Base-by-base conservation (phyloP, 2,113 vertebrate species). In the Esox niger region DNA sequence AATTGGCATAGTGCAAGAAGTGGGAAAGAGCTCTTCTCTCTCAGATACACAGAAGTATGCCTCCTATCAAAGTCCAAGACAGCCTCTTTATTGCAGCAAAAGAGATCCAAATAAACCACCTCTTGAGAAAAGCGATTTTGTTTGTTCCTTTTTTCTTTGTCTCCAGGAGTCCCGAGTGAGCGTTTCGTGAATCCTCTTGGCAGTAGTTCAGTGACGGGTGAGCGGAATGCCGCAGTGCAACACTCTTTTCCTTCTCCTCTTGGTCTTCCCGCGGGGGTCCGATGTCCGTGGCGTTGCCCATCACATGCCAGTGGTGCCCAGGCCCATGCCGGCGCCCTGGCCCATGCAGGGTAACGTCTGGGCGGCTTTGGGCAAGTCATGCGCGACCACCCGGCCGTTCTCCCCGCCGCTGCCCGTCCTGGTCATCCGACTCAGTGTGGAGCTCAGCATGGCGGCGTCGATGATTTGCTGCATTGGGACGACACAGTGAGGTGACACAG, bases 271-370 rank as follows among this genome's bases (percentile, higher is more conserved):
- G 15, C 32, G 7, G n/a, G 83, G 71, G 86, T 89, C 80, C 66
- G 85, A 87, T 81, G 64, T 79, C 79, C 84, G 80, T 21, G 21
- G 74, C 87, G 82, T 73, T 82, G 86, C 86, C 56, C 84, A 80
- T 91, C 92, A 95, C 87, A 95, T 93, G 83, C 94, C 94, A 0
- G 93, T 94, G 66, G 93, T 93, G 88, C 93, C 92, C 82, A 95
- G 89, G 80, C 93, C 91, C 90, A 94, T 93, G 84, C 93, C 93
- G 21, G 93, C 91, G 75, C 91, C 91, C 88, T 95, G 94, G 78
- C 94, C 92, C 94, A 95, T 94, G 89, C 93, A 94, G 56, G 94
- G 94, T 78, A 95, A 92, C 0, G 94, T 93, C 84, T 95, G 94
- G 89, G 94, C 92, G 80, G 92, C 90, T 87, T 95, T 94, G 71